phyloP scores from a whole-genome alignment of 2,113 vertebrate genomes.

The Oreochromis aureus region DNA sequence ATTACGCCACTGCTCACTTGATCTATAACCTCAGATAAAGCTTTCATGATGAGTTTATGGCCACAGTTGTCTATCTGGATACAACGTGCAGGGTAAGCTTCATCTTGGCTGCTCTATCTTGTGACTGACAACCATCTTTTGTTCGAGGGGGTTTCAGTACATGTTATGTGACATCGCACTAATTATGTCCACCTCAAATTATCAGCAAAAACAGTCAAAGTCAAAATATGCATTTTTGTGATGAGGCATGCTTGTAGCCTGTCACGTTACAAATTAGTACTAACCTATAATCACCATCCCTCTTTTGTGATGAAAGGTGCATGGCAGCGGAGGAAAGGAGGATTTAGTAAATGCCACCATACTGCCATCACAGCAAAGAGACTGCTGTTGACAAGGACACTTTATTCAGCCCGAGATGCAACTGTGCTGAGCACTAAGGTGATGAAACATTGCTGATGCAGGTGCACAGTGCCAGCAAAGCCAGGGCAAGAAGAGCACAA shows the following conservation, averaged over 20 bases:
- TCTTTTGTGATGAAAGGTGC: neutral
- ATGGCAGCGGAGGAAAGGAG: neutral
- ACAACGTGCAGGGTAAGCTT: neutral
- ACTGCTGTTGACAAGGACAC: neutral
- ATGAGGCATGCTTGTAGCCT: neutral
- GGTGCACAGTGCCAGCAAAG: neutral
- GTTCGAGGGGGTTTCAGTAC: neutral
- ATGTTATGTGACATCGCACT: neutral
- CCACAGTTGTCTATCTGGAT: neutral
- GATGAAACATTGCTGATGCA: conserved; percentile 22
- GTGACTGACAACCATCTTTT: neutral
- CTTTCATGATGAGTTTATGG: neutral
- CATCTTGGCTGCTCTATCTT: neutral
- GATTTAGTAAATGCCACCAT: neutral
- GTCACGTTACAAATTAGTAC: neutral
- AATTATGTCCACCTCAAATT: neutral
- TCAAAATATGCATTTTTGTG: neutral
- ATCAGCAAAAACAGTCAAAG: neutral
- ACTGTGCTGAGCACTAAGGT: neutral
- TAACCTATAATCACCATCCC: neutral
- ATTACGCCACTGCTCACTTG: neutral
- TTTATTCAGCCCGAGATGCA: neutral
- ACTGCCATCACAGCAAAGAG: neutral
- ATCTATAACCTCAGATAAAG: neutral
- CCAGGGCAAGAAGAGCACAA: neutral